Evolutionary conservation across 2,888 invertebrate species (phyloP), one percentile per base, ranked within the genome.

Genomic region (Notodonta ziczac): DNA sequence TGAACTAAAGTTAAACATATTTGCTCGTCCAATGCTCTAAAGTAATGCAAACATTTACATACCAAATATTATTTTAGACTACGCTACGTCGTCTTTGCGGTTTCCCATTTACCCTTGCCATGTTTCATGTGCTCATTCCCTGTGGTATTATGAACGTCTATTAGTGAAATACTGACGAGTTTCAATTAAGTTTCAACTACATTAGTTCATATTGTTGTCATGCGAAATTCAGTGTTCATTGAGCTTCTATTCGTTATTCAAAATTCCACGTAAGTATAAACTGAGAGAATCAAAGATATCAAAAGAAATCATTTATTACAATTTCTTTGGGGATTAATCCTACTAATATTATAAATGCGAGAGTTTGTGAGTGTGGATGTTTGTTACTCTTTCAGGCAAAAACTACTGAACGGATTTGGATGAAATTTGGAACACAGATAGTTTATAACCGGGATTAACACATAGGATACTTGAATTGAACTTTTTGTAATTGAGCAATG

Each of bases 1-100:
- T 16, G 60, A 48, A 35, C 10, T 10, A 2, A 35, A 44, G 51
- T 51, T 50, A 52, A 44, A 32, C 42, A 52, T 53, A 40, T 61
- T 61, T 61, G 7, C 16, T 39, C 59, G 32, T 24, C 44, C 50
- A 52, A 24, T 44, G 32, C 32, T 59, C 48, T 42, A 42, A 32
- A 32, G 40, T 50, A 52, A 51, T 46, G 13, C 46, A 46, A n/a
- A 4, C 7, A 46, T 46, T 46, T n/a, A 46, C 4, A n/a, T n/a
- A n/a, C 46, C n/a, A n/a, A 46, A 46, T 46, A 46, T 35, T 9
- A 46, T 46, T 46, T n/a, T n/a, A n/a, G 46, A 46, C n/a, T 7
- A 46, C 46, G 46, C 46, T 46, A 10, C 5, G 5, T n/a, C 46
- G 46, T n/a, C 13, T 0, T 46, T 13, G 46, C n/a, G 46, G 46